phyloP scores from a whole-genome alignment of 2,888 invertebrate genomes.

The Agrilus mali region DNA sequence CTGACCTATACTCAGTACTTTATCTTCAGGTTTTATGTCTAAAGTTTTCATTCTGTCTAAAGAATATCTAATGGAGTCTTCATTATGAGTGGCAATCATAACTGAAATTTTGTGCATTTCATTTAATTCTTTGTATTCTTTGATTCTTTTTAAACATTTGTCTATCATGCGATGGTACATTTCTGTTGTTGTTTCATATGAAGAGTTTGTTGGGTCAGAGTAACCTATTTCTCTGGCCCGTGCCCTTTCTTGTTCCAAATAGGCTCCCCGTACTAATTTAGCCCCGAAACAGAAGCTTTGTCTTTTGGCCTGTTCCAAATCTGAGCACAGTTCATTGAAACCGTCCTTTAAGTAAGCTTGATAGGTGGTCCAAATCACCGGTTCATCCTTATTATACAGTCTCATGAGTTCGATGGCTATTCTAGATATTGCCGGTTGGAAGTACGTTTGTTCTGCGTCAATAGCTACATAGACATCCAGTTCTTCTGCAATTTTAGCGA shows the following conservation, averaged over 20 bases:
- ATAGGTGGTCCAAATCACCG: slow-evolving; percentile 96
- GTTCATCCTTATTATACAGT: slow-evolving; percentile 85
- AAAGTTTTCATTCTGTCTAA: slow-evolving; percentile 94
- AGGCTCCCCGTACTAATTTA: slow-evolving; percentile 95
- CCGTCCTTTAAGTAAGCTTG: slow-evolving; percentile 94
- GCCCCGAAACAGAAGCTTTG: slow-evolving; percentile 98
- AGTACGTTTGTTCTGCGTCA: slow-evolving; percentile 98
- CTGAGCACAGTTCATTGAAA: slow-evolving; percentile 75
- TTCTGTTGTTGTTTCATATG: slow-evolving; percentile 81
- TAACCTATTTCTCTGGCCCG: slow-evolving; percentile 86
- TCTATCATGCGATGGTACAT: slow-evolving; percentile 88
- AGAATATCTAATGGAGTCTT: slow-evolving; percentile 92
- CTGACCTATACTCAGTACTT: slow-evolving; percentile 97
- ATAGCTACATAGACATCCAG: slow-evolving; percentile 95
- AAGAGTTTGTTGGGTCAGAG: slow-evolving; percentile 87
- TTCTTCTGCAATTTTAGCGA: slow-evolving; percentile 80
- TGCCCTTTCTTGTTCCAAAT: slow-evolving; percentile 93
- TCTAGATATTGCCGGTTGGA: slow-evolving; percentile 97
- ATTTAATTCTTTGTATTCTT: slow-evolving; percentile 54
- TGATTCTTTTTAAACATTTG: slow-evolving; percentile 73
- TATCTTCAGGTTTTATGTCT: slow-evolving; percentile 80
- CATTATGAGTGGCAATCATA: slow-evolving; percentile 99
- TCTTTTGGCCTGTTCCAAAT: slow-evolving; percentile 88
- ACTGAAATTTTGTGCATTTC: slow-evolving; percentile 71
- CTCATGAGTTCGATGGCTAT: slow-evolving; percentile 97